Percentiles rank a stretch among this genome's conserved stretches.
These are phyloP conservation scores for Drosophila takahashii DNA, from an alignment of 1,140 invertebrate genomes.

Conservation along the genomic window DNA sequence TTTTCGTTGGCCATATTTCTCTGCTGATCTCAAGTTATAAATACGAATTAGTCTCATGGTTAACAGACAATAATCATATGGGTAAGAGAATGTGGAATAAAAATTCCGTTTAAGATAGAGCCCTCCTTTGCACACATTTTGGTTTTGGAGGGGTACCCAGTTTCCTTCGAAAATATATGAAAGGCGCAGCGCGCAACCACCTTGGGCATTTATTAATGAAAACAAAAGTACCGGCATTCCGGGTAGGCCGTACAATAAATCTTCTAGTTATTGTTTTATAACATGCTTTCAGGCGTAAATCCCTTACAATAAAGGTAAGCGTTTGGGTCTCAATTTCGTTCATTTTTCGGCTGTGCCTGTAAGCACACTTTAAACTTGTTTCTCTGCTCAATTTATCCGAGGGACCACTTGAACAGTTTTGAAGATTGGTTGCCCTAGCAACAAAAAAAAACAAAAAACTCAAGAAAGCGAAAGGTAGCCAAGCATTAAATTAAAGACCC, in stretches of 20 bases:
- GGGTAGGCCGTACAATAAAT: constrained; percentile 56
- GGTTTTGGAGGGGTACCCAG: neutral
- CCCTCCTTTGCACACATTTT: constrained; percentile 1
- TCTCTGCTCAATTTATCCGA: constrained; percentile 37
- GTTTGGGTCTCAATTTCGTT: constrained; percentile 40
- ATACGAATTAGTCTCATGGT: constrained; percentile 9
- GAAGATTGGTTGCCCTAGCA: constrained; percentile 50
- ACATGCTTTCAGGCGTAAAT: constrained; percentile 57
- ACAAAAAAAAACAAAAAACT: constrained; percentile 9
- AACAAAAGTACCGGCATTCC: constrained; percentile 17
- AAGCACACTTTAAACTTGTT: constrained; percentile 66
- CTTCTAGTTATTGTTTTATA: constrained; percentile 74
- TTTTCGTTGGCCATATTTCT: constrained; percentile 4
- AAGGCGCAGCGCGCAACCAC: neutral
- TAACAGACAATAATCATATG: constrained; percentile 14
- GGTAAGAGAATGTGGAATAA: neutral
- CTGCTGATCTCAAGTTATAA: constrained; percentile 8
- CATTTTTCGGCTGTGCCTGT: constrained; percentile 25
- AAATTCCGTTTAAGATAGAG: constrained; percentile 12
- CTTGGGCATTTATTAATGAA: constrained; percentile 38
- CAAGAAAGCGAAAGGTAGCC: constrained; percentile 65
- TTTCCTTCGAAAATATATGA: constrained; percentile 41
- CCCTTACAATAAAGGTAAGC: constrained; percentile 63
- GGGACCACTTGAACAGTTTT: constrained; percentile 64
- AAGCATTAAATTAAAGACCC: constrained; percentile 75